Conservation (phyloP, 2,888 invertebrate species). For the Scaptomyza parva region DNA sequence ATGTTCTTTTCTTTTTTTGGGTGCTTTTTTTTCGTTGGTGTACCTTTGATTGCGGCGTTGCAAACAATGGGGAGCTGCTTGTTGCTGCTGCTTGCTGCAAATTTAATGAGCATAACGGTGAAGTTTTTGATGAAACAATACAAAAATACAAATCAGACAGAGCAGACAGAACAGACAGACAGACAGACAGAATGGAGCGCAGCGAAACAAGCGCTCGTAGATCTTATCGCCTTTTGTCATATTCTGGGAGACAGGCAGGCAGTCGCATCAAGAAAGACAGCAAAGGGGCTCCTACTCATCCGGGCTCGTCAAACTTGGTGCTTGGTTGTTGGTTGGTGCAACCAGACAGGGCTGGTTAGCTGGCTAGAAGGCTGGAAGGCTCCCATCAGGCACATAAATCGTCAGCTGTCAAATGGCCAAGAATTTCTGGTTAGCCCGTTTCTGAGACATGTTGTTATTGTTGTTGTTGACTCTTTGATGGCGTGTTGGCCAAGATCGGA, state of each 20-base stretch:
- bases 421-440: constrained; percentile 55
- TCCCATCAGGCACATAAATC: constrained; percentile 71
- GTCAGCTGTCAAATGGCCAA: constrained; percentile 80
- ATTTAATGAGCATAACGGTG: constrained; percentile 82
- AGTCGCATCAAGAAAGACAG: constrained; percentile 50
- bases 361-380: constrained; percentile 24
- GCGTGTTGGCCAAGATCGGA: constrained; percentile 72
- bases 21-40: constrained; percentile 26
- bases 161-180: background rate
- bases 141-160: constrained; percentile 47
- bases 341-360: constrained; percentile 27
- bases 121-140: constrained; percentile 78
- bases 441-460: no score
- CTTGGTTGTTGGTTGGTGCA: constrained; percentile 5
- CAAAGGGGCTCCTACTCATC: constrained; percentile 28
- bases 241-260: constrained; percentile 66
- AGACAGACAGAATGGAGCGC: background rate
- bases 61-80: constrained; percentile 56
- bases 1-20: constrained; percentile 33
- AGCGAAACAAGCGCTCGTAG: constrained; percentile 69
- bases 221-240: constrained; percentile 78
- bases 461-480: constrained; percentile 35
- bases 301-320: constrained; percentile 52
- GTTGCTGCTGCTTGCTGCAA: constrained; percentile 47
- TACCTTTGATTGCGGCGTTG: constrained; percentile 54